phyloP scores from a whole-genome alignment of 2,888 invertebrate species.

The Amblyjoppa proteus region DNA sequence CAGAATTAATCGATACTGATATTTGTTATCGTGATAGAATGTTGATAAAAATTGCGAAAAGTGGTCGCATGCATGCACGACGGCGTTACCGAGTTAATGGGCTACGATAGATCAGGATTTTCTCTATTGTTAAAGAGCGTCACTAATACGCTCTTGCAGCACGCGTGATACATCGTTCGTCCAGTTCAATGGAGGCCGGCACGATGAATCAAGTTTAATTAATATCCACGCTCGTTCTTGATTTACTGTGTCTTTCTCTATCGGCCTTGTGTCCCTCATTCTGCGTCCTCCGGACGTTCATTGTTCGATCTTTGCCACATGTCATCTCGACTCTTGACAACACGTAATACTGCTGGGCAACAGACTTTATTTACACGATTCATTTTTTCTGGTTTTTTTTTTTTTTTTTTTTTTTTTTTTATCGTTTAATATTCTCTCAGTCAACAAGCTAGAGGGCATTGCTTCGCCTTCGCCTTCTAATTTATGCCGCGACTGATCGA shows the following conservation, averaged over 20 bases:
- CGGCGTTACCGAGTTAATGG: background rate
- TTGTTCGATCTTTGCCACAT: slow-evolving; percentile 22
- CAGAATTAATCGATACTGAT: background rate
- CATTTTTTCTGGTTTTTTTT: slow-evolving; percentile 2
- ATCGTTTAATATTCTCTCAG: slow-evolving; percentile 4
- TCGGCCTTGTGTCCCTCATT: background rate
- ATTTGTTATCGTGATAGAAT: background rate
- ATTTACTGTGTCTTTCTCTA: background rate
- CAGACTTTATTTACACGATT: slow-evolving; percentile 2
- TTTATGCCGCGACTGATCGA: slow-evolving; percentile 37
- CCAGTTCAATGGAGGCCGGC: slow-evolving; percentile 12
- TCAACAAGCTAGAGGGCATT: slow-evolving; percentile 8
- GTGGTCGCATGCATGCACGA: background rate
- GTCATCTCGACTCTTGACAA: slow-evolving; percentile 23
- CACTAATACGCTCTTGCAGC: slow-evolving; percentile 3
- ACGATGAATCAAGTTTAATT: slow-evolving; percentile 43
- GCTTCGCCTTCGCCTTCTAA: slow-evolving; percentile 32
- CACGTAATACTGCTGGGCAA: background rate
- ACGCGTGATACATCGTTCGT: slow-evolving; percentile 12
- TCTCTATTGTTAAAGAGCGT: slow-evolving; percentile 11
- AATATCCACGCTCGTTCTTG: slow-evolving; percentile 22
- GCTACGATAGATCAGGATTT: slow-evolving; percentile 21
- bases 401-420: slow-evolving; percentile 11
- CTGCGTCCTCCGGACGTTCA: slow-evolving; percentile 4
- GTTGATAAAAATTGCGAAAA: background rate